A percentile compares a stretch with the other conserved stretches of the same genome.
Evolutionary conservation across 2,797 vertebrate species (phyloP).

Genomic region (Phoeniculus purpureus): DNA sequence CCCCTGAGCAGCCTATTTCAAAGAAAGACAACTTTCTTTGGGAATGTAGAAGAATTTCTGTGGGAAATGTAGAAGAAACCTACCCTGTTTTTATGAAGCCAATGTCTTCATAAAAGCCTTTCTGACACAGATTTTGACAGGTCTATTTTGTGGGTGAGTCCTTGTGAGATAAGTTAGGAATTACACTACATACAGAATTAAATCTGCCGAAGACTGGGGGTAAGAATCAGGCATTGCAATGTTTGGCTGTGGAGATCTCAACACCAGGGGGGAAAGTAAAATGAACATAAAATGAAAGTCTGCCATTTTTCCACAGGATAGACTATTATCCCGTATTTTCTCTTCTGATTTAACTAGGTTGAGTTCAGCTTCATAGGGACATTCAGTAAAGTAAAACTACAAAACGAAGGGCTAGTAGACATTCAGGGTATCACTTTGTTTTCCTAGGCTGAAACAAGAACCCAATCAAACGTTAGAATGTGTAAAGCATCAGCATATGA

Average conservation of each 20-base stretch:
- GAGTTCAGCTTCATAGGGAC: not conserved
- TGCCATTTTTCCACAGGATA: not conserved
- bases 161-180: not conserved
- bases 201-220: not conserved
- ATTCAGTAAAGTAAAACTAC: not conserved
- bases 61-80: not conserved
- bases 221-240: not conserved
- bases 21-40: not conserved
- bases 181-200: not conserved
- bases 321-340: not conserved
- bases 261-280: not conserved
- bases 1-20: too few relatives aligned
- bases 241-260: not conserved
- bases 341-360: not conserved
- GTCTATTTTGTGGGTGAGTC: not conserved
- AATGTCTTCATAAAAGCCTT: not conserved
- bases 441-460: not conserved
- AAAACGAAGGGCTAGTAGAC: not conserved
- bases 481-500: not conserved
- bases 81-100: not conserved
- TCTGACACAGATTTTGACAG: not conserved
- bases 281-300: not conserved
- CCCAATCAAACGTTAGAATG: not conserved
- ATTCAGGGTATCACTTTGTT: not conserved
- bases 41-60: not conserved